phyloP scores from a whole-genome alignment of 1,140 invertebrate genomes.

The Euglossa dilemma region DNA sequence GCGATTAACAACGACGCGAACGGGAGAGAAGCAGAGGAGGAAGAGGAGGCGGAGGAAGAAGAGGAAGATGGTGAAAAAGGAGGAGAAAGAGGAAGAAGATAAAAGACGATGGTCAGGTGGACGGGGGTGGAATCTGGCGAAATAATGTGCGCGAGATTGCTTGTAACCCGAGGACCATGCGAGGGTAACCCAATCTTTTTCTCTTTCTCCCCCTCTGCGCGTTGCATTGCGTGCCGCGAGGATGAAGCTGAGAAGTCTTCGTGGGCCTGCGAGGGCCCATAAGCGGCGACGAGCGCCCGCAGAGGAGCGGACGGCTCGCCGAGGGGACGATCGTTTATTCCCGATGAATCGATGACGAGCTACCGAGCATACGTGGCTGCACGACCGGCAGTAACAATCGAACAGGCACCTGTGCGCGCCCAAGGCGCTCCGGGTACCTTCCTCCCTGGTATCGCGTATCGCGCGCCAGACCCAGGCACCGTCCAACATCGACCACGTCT shows the following conservation, averaged over 20 bases:
- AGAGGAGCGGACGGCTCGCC: not conserved
- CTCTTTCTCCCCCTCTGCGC: constrained; percentile 29
- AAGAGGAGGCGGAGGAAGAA: no score
- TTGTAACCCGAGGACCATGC: constrained; percentile 79
- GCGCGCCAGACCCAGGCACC: not conserved
- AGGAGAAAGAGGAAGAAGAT: constrained; percentile 27
- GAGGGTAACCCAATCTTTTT: constrained; percentile 77
- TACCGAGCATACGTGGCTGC: constrained; percentile 46
- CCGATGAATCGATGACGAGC: constrained; percentile 64
- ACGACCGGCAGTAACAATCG: constrained; percentile 34
- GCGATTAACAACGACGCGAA: constrained; percentile 38
- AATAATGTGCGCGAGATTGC: constrained; percentile 80
- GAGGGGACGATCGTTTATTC: constrained; percentile 61
- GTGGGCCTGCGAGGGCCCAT: not conserved
- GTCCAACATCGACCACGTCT: not conserved
- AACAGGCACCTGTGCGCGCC: constrained; percentile 19
- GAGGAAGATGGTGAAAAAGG: constrained; percentile 12
- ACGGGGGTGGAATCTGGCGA: constrained; percentile 66
- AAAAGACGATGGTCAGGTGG: constrained; percentile 22
- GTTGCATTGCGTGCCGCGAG: constrained; percentile 23
- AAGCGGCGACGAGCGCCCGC: no score
- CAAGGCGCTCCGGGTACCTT: not conserved
- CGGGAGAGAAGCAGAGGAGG: not conserved
- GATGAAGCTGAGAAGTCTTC: constrained; percentile 33
- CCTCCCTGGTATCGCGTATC: not conserved